A percentile compares a stretch with the other conserved stretches of the same genome.
Evolutionary conservation across 2,888 invertebrate genomes (phyloP).

Genomic region (Ectropis crepuscularia): DNA sequence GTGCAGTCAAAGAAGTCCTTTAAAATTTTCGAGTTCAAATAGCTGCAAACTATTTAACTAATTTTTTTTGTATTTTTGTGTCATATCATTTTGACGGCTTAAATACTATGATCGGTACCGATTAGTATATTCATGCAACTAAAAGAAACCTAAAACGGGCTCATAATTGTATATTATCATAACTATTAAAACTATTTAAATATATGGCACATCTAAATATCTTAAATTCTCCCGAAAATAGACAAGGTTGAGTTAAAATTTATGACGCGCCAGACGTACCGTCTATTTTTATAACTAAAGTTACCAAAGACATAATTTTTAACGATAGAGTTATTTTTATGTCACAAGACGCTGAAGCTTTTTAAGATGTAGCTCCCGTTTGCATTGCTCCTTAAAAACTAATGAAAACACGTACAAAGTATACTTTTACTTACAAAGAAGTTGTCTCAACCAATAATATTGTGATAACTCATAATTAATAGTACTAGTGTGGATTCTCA

Average conservation of each 20-base stretch:
- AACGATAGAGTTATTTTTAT: conserved; percentile 57
- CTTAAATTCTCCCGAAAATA: conserved; percentile 39
- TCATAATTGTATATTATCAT: not conserved
- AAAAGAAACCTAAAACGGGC: not conserved
- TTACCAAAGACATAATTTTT: conserved; percentile 52
- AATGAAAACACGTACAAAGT: no score
- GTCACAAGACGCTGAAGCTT: conserved; percentile 38
- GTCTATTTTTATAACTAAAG: conserved; percentile 48
- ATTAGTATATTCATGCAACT: no score
- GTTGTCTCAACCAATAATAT: no score
- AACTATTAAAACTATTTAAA: conserved; percentile 13
- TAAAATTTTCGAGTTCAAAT: no score
- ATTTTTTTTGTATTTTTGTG: no score
- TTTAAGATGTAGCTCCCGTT: conserved; percentile 30
- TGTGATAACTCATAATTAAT: no score
- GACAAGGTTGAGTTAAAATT: conserved; percentile 39
- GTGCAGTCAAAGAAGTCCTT: no score
- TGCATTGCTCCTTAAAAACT: conserved; percentile 43
- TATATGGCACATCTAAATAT: conserved; percentile 30
- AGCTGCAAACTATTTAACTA: no score
- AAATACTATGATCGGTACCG: no score
- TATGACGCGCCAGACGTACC: conserved; percentile 44
- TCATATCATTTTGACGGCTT: no score
- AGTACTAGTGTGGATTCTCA: no score
- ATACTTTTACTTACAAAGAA: no score